These are phyloP conservation scores for Beaufortia kweichowensis DNA, from an alignment of 2,113 vertebrate species.

Conservation along the genomic window DNA sequence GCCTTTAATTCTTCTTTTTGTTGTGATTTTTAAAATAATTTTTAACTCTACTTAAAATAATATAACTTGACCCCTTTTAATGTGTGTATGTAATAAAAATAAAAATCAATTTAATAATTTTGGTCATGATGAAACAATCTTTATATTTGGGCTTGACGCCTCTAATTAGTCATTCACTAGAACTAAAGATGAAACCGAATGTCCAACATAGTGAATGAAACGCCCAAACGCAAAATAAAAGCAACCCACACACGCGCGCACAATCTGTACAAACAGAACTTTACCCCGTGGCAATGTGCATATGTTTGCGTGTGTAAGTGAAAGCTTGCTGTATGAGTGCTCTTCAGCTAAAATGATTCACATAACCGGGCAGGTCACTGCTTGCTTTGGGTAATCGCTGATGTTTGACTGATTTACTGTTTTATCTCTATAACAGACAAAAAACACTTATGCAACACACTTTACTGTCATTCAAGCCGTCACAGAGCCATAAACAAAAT, in stretches of 20 bases:
- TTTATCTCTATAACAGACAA: slow-evolving; percentile 24
- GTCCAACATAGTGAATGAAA: background rate
- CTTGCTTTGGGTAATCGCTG: slow-evolving; percentile 14
- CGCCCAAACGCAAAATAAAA: background rate
- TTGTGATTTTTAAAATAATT: too few species aligned
- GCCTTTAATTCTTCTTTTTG: too few species aligned
- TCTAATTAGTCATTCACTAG: too few species aligned
- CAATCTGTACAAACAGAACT: background rate
- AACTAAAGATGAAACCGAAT: too few species aligned
- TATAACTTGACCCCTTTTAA: too few species aligned
- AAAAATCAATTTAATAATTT: too few species aligned
- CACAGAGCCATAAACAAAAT: background rate
- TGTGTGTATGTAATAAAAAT: too few species aligned
- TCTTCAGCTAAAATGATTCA: slow-evolving; percentile 29
- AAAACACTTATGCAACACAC: slow-evolving; percentile 13
- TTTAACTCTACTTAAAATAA: too few species aligned
- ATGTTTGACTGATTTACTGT: slow-evolving; percentile 7
- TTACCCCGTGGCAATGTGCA: background rate
- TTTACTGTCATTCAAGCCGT: background rate
- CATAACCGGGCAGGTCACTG: slow-evolving; percentile 43
- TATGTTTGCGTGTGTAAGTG: background rate
- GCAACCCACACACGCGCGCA: background rate
- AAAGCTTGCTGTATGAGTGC: background rate
- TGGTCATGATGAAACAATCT: too few species aligned
- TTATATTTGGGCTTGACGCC: too few species aligned